Percentiles rank a stretch among this genome's conserved stretches.
Evolutionary conservation across 2,888 invertebrate genomes (phyloP).

Genomic region (Spatulosminthurus flaviceps): DNA sequence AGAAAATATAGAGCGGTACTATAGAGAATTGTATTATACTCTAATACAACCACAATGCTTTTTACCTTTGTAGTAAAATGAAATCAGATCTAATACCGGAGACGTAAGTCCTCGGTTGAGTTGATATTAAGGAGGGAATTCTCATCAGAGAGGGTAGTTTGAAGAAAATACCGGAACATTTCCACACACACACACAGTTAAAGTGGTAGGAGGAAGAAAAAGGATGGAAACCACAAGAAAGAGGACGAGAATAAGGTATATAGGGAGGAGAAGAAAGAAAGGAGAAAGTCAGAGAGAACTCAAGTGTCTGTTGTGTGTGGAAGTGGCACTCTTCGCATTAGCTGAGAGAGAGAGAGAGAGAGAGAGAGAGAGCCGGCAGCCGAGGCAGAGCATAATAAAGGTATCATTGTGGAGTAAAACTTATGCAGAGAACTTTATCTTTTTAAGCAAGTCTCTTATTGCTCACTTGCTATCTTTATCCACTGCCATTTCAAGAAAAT

Average conservation of each 20-base stretch:
- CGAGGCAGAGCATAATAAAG: slow-evolving; percentile 23
- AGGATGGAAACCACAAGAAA: not conserved
- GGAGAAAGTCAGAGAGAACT: not conserved
- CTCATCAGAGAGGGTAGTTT: not conserved
- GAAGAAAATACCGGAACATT: slow-evolving; percentile 10
- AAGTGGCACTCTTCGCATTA: not conserved
- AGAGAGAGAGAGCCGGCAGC: no score
- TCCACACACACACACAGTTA: not conserved
- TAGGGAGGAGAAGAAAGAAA: no score
- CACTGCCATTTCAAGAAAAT: slow-evolving; percentile 11
- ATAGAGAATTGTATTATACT: no score
- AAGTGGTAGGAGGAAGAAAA: not conserved
- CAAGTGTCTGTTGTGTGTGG: not conserved
- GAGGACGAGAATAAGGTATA: no score
- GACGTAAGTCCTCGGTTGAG: no score
- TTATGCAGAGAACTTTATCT: slow-evolving; percentile 38
- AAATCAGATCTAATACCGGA: no score
- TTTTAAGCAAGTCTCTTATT: slow-evolving; percentile 35
- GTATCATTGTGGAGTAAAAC: slow-evolving; percentile 27
- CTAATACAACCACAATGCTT: no score
- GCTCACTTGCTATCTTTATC: slow-evolving; percentile 15
- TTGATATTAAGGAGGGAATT: not conserved
- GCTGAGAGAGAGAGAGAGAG: not conserved
- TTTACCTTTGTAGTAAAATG: no score
- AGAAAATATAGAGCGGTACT: no score